Evolutionary conservation across 2,888 invertebrate species (phyloP).

Genomic region (Mechanitis messenoides): DNA sequence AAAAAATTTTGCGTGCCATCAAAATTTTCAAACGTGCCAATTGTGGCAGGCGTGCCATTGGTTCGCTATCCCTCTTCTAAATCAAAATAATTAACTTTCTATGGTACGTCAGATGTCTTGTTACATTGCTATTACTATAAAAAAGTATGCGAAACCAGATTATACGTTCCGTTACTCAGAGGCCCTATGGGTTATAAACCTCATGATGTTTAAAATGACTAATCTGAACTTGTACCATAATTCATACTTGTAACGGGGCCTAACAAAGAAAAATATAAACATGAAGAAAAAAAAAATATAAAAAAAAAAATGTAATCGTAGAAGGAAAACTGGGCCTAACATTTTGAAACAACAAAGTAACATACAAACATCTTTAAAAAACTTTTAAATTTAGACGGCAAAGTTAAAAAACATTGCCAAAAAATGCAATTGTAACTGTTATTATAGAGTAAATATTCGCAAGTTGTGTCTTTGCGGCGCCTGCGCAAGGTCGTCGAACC

Average conservation of each 20-base stretch:
- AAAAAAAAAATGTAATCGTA: too few species aligned
- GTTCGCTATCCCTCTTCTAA: background rate
- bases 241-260: background rate
- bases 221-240: background rate
- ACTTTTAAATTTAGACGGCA: background rate
- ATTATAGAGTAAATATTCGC: conserved; percentile 36
- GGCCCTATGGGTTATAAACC: conserved; percentile 36
- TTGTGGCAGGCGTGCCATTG: too few species aligned
- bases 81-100: conserved; percentile 12
- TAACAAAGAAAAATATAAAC: too few species aligned
- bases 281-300: too few species aligned
- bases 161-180: conserved; percentile 33
- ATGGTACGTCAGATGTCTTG: conserved; percentile 9
- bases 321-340: too few species aligned
- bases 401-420: background rate
- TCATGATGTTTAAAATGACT: conserved; percentile 27
- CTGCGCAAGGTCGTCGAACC: conserved; percentile 63
- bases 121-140: conserved; percentile 21
- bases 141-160: conserved; percentile 28
- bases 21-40: too few species aligned
- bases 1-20: too few species aligned
- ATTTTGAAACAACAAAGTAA: too few species aligned
- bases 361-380: too few species aligned
- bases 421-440: conserved; percentile 17
- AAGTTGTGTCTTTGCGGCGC: conserved; percentile 59